Evolutionary conservation across 2,797 vertebrate genomes (phyloP).

Genomic region (Amblyopsis hoosieri): DNA sequence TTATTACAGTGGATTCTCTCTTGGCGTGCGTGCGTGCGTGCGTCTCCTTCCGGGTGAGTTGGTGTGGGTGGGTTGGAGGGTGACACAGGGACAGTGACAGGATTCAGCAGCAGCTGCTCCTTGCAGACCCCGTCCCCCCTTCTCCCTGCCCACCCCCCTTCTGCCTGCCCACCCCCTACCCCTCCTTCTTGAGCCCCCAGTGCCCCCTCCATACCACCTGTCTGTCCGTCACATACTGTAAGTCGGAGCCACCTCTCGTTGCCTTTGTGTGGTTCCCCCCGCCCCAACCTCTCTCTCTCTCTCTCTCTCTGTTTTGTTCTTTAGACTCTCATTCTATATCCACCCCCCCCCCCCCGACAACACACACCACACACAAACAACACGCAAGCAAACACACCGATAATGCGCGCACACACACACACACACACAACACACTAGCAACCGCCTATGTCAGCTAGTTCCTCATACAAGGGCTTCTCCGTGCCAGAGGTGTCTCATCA

Average conservation of each 20-base stretch:
- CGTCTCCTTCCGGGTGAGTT: constrained; percentile 10
- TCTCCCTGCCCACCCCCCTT: neutral
- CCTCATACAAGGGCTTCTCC: constrained; percentile 61
- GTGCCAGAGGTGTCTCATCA: constrained; percentile 63
- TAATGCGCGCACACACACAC: neutral
- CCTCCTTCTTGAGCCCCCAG: constrained; percentile 62
- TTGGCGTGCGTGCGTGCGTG: constrained; percentile 1
- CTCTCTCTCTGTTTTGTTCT: constrained; percentile 16
- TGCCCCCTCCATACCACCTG: constrained; percentile 78
- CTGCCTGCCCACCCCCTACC: neutral
- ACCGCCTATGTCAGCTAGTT: constrained; percentile 77
- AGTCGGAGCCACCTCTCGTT: constrained; percentile 53
- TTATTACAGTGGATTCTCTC: neutral
- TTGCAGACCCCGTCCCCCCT: constrained; percentile 32
- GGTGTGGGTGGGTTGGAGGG: constrained; percentile 48
- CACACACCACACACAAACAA: neutral
- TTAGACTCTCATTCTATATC: constrained; percentile 11
- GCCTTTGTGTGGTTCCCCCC: constrained; percentile 69
- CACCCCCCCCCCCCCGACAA: constrained; percentile 14
- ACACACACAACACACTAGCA: constrained; percentile 44
- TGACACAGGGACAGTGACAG: constrained; percentile 71
- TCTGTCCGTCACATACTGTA: constrained; percentile 66
- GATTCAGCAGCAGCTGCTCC: constrained; percentile 78
- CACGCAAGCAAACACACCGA: neutral
- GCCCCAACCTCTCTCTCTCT: neutral